A percentile compares a stretch with the other conserved stretches of the same genome.
Evolutionary conservation across 2,888 invertebrate species (phyloP).

Genomic region (Pammene aurita): DNA sequence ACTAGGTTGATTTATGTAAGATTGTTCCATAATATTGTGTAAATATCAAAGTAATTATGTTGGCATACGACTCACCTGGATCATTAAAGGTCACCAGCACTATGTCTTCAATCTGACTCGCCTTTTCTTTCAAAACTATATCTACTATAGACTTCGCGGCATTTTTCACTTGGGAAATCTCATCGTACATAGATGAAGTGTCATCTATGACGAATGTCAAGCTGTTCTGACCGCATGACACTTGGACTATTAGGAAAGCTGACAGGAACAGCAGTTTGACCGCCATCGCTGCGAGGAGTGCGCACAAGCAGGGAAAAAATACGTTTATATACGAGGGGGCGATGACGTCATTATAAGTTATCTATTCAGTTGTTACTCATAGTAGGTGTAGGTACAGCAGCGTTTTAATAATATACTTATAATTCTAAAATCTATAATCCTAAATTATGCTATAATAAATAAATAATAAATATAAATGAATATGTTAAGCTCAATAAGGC

Average conservation of each 20-base stretch:
- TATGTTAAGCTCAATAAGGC: too few relatives aligned
- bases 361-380: not conserved
- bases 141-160: conserved; percentile 49
- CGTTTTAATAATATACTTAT: too few relatives aligned
- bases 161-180: conserved; percentile 48
- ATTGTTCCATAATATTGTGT: too few relatives aligned
- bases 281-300: conserved; percentile 10
- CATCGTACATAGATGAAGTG: conserved; percentile 50
- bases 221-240: conserved; percentile 9
- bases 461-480: too few relatives aligned
- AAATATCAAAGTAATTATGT: too few relatives aligned
- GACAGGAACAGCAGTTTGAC: not conserved
- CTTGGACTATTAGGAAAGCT: not conserved
- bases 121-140: conserved; percentile 46
- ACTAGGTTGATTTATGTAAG: too few relatives aligned
- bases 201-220: conserved; percentile 55
- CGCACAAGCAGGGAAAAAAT: not conserved
- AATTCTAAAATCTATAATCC: too few relatives aligned
- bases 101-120: conserved; percentile 50
- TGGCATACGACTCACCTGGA: conserved; percentile 48
- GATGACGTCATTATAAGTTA: not conserved
- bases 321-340: not conserved
- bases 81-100: conserved; percentile 58
- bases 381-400: too few relatives aligned
- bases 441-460: too few relatives aligned